Evolutionary conservation across 2,113 vertebrate genomes (phyloP).

Genomic region (Bathybates hornii): DNA sequence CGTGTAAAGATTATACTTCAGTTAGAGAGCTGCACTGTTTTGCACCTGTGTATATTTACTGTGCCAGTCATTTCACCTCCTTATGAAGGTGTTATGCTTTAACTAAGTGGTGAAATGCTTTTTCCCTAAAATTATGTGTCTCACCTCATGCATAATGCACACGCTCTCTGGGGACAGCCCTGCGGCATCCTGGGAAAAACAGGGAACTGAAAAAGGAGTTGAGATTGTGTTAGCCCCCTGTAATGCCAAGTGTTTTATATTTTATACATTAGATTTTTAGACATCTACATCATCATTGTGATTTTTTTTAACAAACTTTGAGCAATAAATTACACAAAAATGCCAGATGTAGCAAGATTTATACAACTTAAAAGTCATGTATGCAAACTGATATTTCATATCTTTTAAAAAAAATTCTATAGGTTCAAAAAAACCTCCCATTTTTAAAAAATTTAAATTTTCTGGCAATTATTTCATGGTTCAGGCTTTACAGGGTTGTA

Average conservation of each 20-base stretch:
- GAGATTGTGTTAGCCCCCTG: background rate
- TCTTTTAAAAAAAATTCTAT: background rate
- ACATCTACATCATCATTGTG: background rate
- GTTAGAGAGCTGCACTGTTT: background rate
- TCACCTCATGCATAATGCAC: background rate
- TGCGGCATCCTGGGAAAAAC: background rate
- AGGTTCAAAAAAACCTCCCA: background rate
- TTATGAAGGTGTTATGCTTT: background rate
- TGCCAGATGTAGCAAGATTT: background rate
- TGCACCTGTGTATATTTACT: background rate
- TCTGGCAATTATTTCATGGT: background rate
- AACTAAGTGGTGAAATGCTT: background rate
- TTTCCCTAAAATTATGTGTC: background rate
- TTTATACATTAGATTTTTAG: background rate
- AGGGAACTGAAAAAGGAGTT: background rate
- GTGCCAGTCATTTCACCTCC: background rate
- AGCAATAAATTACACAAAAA: background rate
- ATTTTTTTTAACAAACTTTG: background rate
- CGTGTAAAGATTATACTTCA: background rate
- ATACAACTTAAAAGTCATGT: background rate
- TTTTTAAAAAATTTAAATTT: accelerated
- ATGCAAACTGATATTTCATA: background rate
- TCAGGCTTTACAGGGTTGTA: background rate
- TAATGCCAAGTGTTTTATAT: background rate
- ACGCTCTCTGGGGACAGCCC: background rate